A percentile compares a stretch with the other conserved stretches of the same genome.
These are phyloP conservation scores for Maconellicoccus hirsutus DNA, from an alignment of 1,140 invertebrate genomes.

Conservation along the genomic window DNA sequence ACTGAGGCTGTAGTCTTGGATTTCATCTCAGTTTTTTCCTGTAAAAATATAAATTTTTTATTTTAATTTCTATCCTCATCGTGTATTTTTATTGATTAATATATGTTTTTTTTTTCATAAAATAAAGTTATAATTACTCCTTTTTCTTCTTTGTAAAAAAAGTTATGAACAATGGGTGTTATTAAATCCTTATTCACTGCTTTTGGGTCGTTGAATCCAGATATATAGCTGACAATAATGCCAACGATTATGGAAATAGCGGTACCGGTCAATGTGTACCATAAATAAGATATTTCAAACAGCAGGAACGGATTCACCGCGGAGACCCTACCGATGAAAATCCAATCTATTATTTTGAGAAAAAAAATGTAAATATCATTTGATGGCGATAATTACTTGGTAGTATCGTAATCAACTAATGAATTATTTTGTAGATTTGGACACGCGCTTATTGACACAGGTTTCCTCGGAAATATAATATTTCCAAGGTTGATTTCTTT, in stretches of 20 bases:
- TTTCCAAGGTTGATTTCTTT: slow-evolving; percentile 51
- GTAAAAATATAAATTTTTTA: not conserved
- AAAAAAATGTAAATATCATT: no score
- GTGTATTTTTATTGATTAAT: not conserved
- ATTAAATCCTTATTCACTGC: slow-evolving; percentile 28
- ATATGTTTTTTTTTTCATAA: no score
- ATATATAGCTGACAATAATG: slow-evolving; percentile 45
- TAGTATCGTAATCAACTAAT: not conserved
- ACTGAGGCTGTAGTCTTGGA: not conserved
- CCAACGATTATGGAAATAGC: slow-evolving; percentile 53
- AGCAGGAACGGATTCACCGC: slow-evolving; percentile 30
- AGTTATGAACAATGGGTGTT: slow-evolving; percentile 25
- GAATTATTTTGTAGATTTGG: not conserved
- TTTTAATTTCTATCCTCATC: no score
- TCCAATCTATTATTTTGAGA: not conserved
- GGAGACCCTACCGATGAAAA: not conserved
- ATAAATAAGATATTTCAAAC: slow-evolving; percentile 53
- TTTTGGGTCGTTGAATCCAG: slow-evolving; percentile 32
- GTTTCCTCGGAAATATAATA: slow-evolving; percentile 38
- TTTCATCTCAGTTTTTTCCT: not conserved
- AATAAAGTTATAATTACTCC: not conserved
- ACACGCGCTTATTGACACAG: slow-evolving; percentile 29
- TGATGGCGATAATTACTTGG: no score
- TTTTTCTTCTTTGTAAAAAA: not conserved
- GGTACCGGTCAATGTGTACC: slow-evolving; percentile 55